Conservation (phyloP, 2,113 vertebrate genomes). For the Chunga burmeisteri region DNA sequence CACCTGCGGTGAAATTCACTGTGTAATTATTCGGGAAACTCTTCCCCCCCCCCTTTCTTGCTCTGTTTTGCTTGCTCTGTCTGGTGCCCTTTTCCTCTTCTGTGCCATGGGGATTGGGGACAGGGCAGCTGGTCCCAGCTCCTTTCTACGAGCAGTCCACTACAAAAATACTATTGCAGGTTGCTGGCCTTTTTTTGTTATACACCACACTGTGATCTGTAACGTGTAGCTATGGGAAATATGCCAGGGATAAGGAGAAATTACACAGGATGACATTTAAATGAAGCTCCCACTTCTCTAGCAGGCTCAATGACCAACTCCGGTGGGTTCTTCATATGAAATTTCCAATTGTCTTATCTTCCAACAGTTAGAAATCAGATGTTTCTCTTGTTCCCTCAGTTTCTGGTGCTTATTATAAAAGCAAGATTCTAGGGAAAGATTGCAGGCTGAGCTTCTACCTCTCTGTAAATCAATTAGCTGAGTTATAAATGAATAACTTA, state of each 20-base stretch:
- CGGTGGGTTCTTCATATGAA: neutral
- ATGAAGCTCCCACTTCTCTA: neutral
- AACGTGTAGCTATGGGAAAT: neutral
- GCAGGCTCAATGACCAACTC: neutral
- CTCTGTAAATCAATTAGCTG: conserved; percentile 57
- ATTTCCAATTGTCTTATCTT: neutral
- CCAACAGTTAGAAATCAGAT: neutral
- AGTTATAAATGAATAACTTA: conserved; percentile 54
- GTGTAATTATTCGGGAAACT: neutral
- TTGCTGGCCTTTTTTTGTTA: neutral
- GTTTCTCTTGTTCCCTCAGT: neutral
- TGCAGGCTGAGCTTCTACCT: conserved; percentile 17
- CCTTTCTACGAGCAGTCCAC: neutral
- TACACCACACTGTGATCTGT: neutral
- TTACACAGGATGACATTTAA: neutral
- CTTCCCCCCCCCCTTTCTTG: neutral
- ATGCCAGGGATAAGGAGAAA: neutral
- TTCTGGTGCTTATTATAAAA: conserved; percentile 12
- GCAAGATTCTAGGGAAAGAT: neutral
- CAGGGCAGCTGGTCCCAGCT: neutral
- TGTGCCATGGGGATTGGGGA: neutral
- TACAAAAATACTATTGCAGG: neutral
- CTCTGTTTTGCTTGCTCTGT: neutral
- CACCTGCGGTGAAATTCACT: neutral
- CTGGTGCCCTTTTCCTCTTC: neutral